Base-by-base conservation (phyloP, 2,113 vertebrate genomes). In the Conger conger region DNA sequence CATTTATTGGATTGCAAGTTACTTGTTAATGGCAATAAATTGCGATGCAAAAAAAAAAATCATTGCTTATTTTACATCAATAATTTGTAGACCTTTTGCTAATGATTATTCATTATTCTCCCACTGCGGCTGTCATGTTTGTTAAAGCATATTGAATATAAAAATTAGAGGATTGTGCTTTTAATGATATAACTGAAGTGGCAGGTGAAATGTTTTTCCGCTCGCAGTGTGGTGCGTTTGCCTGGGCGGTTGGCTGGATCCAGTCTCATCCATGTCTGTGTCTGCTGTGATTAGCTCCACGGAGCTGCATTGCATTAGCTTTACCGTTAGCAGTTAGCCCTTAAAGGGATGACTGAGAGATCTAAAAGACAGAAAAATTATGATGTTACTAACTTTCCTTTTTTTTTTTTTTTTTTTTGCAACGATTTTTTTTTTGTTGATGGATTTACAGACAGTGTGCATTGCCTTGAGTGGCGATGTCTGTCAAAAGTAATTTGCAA, bases 1-100 rank as follows among this genome's bases (percentile, higher is more conserved):
- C 96, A 95, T 97, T 98, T 98, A 98, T 97, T 99, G 96, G 96
- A 96, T 97, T 95, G 93, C 96, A 95, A 96, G 94, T 97, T 97
- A 96, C 97, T 97, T 96, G 95, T 97, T 98, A 98, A 98, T 97
- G 94, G 94, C 95, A 95, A 95, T 90, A 93, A 95, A 97, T 95
- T 96, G 93, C 83, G 86, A 88, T 91, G 93, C 92, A 95, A 95
- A 96, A 95, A 96, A 95, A 94, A 95, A 95, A 95, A 95, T 95
- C 94, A 95, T 91, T 95, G 93, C 94, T 96, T 96, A 90, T 95
- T 96, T 97, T 96, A 94, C 92, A 93, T 93, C 94, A 95, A 93
- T 93, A 93, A 93, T 93, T 96, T 94, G 95, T 93, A 93, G 93
- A 94, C 92, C 82, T 90, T 95, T 94, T 93, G 87, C 91, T 94